Evolutionary conservation across 1,140 invertebrate genomes (phyloP).

Genomic region (Lutraria rhynchaena): DNA sequence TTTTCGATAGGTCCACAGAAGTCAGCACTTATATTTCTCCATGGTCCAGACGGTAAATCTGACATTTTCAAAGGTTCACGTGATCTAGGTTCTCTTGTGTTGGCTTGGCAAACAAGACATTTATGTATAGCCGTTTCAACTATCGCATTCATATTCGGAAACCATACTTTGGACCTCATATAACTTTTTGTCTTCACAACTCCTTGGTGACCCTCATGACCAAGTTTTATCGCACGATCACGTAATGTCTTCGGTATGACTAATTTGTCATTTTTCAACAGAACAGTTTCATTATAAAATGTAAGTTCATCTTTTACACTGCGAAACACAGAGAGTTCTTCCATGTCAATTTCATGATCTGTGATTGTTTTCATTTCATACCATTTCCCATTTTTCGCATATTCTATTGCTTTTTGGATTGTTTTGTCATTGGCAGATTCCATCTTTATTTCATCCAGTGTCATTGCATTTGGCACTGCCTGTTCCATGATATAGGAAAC

Average conservation of each 20-base stretch:
- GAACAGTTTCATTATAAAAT: background rate
- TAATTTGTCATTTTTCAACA: slow-evolving; percentile 16
- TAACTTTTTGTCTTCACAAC: slow-evolving; percentile 66
- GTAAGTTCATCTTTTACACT: slow-evolving; percentile 20
- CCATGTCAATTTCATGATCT: slow-evolving; percentile 5
- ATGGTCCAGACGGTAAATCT: background rate
- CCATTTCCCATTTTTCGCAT: slow-evolving; percentile 7
- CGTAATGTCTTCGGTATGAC: slow-evolving; percentile 32
- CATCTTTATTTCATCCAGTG: slow-evolving; percentile 6
- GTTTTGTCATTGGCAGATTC: slow-evolving; percentile 39
- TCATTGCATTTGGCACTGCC: slow-evolving; percentile 39
- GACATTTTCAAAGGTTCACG: slow-evolving; percentile 61
- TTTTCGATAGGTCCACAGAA: slow-evolving; percentile 51
- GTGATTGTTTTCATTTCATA: background rate
- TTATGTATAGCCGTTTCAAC: slow-evolving; percentile 39
- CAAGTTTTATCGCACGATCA: slow-evolving; percentile 6
- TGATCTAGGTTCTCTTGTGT: slow-evolving; percentile 39
- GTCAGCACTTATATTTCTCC: slow-evolving; percentile 12
- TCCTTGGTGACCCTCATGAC: slow-evolving; percentile 61
- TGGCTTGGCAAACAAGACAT: slow-evolving; percentile 10
- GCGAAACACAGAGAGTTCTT: slow-evolving; percentile 6
- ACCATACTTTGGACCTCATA: slow-evolving; percentile 64
- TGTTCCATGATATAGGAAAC: slow-evolving; percentile 41
- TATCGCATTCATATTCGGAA: slow-evolving; percentile 27
- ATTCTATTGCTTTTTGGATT: slow-evolving; percentile 9